Evolutionary conservation across 2,797 vertebrate species (phyloP), one percentile per base, ranked within the genome.

Genomic region (Paedocypris micromegethes): DNA sequence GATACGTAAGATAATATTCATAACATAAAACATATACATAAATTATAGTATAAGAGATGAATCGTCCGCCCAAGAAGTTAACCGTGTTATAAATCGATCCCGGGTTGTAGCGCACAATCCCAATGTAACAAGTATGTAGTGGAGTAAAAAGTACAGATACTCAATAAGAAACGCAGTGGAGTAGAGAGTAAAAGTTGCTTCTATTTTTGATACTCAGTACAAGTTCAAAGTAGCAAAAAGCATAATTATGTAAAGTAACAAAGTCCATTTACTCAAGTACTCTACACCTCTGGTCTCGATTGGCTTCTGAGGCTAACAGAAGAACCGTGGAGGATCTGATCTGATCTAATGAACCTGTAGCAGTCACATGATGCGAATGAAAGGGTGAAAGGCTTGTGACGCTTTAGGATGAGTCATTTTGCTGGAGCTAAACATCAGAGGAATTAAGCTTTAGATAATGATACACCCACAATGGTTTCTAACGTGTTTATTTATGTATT

Each of bases 401-500:
- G 44, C 38, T 73, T 72, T 62, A 58, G 54, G n/a, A 6, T 76
- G 64, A 73, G 48, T 75, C 67, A 69, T 64, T 48, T 53, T 5
- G 4, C n/a, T 64, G 50, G 45, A 52, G 45, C 55, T 49, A 37
- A 63, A 70, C 41, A 53, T 62, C 6, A 64, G 43, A 46, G 52
- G 61, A 73, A 64, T 74, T 74, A 54, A 59, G 65, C 57, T 59
- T 60, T 54, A 54, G 65, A 64, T 70, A 65, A 66, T 67, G 55
- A 63, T 56, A 62, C 70, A 64, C 72, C 72, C 69, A 69, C 69
- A 65, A 53, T 58, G 43, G 55, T 64, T 78, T 70, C 50, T 47
- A 62, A 62, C 46, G 0, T 56, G 37, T 59, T 49, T 70, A 64
- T 70, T 70, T 70, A 48, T 56, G 59, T 50, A 62, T 56, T 52